These are phyloP conservation scores for Pemphigus obesinymphae DNA, from an alignment of 1,140 invertebrate species.

Conservation along the genomic window DNA sequence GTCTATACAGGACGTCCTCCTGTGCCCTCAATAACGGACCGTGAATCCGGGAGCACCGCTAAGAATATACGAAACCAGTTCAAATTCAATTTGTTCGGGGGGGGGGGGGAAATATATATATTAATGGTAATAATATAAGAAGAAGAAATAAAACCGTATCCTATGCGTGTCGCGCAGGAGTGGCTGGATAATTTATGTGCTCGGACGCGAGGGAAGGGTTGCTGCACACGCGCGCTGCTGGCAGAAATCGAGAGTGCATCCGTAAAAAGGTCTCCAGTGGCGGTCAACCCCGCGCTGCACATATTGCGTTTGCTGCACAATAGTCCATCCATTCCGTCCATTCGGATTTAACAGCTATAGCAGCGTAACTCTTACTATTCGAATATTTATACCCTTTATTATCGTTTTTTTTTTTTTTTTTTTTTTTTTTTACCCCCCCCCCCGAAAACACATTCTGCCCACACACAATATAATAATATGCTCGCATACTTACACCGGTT, in stretches of 20 bases:
- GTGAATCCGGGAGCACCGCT: constrained; percentile 8
- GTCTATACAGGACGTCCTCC: neutral
- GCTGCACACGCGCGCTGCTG: neutral
- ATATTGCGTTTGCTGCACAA: too few species aligned
- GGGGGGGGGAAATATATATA: too few species aligned
- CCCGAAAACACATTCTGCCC: too few species aligned
- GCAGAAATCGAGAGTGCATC: neutral
- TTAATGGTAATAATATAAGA: neutral
- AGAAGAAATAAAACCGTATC: neutral
- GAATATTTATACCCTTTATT: neutral
- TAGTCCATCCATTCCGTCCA: too few species aligned
- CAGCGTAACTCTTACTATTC: too few species aligned
- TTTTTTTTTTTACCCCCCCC: too few species aligned
- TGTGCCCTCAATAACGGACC: neutral
- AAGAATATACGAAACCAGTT: neutral
- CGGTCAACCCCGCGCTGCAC: neutral
- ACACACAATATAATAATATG: too few species aligned
- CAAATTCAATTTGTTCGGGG: constrained; percentile 20
- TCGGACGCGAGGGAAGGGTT: neutral
- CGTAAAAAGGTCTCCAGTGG: neutral
- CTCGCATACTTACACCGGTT: too few species aligned
- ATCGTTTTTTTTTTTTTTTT: too few species aligned
- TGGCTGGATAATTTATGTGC: neutral
- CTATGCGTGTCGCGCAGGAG: too few species aligned
- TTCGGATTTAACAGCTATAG: neutral